phyloP scores from a whole-genome alignment of 2,113 vertebrate genomes.

The Hyperopisus bebe region DNA sequence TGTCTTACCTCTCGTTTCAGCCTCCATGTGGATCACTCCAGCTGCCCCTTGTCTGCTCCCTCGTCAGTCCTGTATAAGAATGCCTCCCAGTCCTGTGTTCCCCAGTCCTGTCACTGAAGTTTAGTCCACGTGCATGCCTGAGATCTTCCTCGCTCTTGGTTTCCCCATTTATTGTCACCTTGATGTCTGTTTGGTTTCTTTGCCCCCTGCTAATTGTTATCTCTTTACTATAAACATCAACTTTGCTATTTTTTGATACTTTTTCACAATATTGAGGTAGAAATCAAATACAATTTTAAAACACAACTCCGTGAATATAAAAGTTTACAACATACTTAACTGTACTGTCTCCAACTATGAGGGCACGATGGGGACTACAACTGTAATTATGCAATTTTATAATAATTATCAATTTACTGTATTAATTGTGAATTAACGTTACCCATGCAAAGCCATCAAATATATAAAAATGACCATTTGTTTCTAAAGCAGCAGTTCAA shows the following conservation, averaged over 20 bases:
- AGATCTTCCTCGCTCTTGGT: too few relatives aligned
- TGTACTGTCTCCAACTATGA: not conserved
- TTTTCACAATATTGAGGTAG: not conserved
- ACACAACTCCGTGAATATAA: not conserved
- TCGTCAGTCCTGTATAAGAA: too few relatives aligned
- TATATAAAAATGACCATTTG: not conserved
- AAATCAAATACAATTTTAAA: not conserved
- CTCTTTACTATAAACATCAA: not conserved
- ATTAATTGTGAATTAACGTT: not conserved
- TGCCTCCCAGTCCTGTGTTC: too few relatives aligned
- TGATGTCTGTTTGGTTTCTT: too few relatives aligned
- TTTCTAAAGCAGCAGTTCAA: not conserved
- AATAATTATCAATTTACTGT: not conserved
- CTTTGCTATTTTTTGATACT: not conserved
- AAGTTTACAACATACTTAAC: not conserved
- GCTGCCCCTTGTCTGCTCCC: too few relatives aligned
- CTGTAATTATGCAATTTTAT: not conserved
- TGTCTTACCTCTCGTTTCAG: too few relatives aligned
- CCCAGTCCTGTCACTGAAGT: too few relatives aligned
- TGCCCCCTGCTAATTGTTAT: not conserved
- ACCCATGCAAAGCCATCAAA: not conserved
- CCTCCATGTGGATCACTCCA: too few relatives aligned
- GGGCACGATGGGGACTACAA: not conserved
- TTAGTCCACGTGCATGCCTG: too few relatives aligned
- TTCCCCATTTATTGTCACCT: too few relatives aligned